These are phyloP conservation scores for Mormyrus hasselquistii DNA, from an alignment of 2,797 vertebrate species.

Conservation along the genomic window DNA sequence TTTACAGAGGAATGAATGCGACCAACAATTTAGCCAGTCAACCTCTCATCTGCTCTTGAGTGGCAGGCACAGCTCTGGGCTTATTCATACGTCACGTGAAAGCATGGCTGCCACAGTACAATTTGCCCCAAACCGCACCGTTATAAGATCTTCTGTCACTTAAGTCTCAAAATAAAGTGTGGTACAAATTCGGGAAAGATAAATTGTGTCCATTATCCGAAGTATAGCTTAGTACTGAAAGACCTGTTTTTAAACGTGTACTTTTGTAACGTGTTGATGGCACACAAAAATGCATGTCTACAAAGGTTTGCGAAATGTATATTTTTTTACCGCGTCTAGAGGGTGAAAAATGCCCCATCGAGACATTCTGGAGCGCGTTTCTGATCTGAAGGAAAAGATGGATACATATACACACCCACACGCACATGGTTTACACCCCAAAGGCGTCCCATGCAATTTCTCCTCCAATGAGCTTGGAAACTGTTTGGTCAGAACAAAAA, in stretches of 20 bases:
- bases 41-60: background rate
- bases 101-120: background rate
- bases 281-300: background rate
- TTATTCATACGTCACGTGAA: background rate
- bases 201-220: background rate
- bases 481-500: background rate
- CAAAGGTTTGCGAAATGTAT: background rate
- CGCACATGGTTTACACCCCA: background rate
- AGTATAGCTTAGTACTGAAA: background rate
- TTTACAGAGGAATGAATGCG: background rate
- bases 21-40: background rate
- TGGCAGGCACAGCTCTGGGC: too few species aligned
- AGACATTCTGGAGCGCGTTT: too few species aligned
- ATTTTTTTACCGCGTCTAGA: background rate
- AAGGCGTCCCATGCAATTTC: background rate
- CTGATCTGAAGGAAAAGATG: too few species aligned
- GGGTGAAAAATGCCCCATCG: background rate
- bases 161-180: background rate
- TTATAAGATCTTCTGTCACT: background rate
- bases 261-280: background rate
- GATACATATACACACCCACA: too few species aligned
- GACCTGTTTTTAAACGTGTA: background rate
- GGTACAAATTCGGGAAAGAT: background rate
- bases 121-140: too few species aligned
- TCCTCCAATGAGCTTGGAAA: background rate